phyloP scores from a whole-genome alignment of 2,888 invertebrate species.

The Hydriomena furcata region DNA sequence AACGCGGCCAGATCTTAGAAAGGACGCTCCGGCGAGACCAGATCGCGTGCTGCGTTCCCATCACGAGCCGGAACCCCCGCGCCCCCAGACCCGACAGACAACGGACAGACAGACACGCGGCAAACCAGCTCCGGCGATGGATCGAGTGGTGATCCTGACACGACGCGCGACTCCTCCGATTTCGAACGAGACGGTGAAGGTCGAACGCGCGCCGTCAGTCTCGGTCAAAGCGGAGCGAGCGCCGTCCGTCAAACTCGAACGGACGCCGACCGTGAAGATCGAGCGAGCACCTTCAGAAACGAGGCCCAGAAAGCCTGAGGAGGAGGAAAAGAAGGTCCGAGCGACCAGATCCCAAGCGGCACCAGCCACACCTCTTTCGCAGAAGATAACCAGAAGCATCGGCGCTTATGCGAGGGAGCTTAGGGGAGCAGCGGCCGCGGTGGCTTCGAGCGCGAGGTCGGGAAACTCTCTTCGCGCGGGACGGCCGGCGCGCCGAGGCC shows the following conservation, averaged over 20 bases:
- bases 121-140: constrained; percentile 41
- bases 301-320: constrained; percentile 30
- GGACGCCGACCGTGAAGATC: constrained; percentile 19
- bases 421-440: constrained; percentile 50
- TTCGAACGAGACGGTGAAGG: constrained; percentile 19
- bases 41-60: constrained; percentile 76
- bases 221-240: constrained; percentile 26
- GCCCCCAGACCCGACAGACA: constrained; percentile 58
- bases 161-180: constrained; percentile 49
- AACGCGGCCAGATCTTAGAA: constrained; percentile 45
- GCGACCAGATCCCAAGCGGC: constrained; percentile 50
- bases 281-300: constrained; percentile 28
- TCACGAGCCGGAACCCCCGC: constrained; percentile 59
- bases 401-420: constrained; percentile 53
- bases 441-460: constrained; percentile 54
- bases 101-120: constrained; percentile 40
- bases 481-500: constrained; percentile 66
- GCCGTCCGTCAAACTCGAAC: constrained; percentile 21
- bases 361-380: constrained; percentile 45
- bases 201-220: constrained; percentile 31
- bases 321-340: constrained; percentile 34
- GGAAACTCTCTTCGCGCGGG: constrained; percentile 74
- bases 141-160: constrained; percentile 66
- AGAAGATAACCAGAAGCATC: constrained; percentile 54
- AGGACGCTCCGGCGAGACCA: constrained; percentile 44